Base-by-base conservation (phyloP, 2,797 vertebrate genomes). In the Dendrocincla tyrannina region DNA sequence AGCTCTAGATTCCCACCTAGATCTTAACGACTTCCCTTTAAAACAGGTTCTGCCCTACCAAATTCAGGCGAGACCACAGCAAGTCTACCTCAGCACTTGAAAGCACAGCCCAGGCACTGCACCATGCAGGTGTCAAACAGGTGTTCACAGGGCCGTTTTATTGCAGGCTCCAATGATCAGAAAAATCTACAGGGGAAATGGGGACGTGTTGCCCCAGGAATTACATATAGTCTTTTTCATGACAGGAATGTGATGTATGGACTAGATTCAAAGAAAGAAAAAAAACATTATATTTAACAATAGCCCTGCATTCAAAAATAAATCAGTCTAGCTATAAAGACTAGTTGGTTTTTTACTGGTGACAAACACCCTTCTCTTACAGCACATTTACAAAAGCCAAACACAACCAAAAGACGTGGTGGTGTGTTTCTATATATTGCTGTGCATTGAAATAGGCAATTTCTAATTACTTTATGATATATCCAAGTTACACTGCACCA, bases 141-240 rank as follows among this genome's bases (percentile, higher is more conserved):
- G 91, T 97, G 92, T 91, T 89, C 76, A 69, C 7, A 10, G 80
- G 72, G 91, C 94, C 33, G 1, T 89, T 97, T 97, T 95, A 95
- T 85, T 89, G 53, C 77, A 91, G 91, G 83, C 85, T 92, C 95
- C 96, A 97, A 47, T 3, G 89, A 96, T 95, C 92, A 96, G 87
- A 93, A 96, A 96, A 96, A 96, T 95, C 92, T 78, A 93, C 35
- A 63, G 17, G 91, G 56, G 64, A 88, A 96, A 90, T 70, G 82
- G 83, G 85, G 91, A 94, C 81, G 3, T 83, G 80, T 83, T 96
- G 72, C 86, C 85, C 88, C 85, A 95, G 88, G 91, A 96, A 97
- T 94, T 84, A 91, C 86, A 55, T 75, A 56, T 3, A 56, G 68
- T 30, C 83, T 88, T 88, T 88, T 84, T 66, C 72, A 59, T 33